phyloP scores from a whole-genome alignment of 2,113 vertebrate species.

The Cyanoramphus novaezelandiae region DNA sequence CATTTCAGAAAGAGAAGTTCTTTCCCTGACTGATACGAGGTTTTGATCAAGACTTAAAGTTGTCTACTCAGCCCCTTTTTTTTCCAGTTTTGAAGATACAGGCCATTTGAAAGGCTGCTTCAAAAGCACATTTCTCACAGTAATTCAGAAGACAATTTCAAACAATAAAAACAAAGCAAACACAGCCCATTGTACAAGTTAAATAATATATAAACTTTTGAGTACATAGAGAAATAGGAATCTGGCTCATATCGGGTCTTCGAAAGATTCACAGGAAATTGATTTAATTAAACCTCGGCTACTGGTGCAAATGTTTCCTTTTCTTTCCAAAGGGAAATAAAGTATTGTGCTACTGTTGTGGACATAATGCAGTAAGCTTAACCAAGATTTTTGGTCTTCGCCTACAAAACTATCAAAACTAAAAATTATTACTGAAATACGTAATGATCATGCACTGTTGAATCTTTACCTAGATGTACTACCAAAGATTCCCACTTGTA shows the following conservation, averaged over 20 bases:
- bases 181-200: conserved; percentile 27
- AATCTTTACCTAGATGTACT: not conserved
- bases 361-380: conserved; percentile 14
- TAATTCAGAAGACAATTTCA: conserved; percentile 40
- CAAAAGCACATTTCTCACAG: conserved; percentile 9
- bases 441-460: not conserved
- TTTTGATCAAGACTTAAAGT: not conserved
- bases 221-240: conserved; percentile 50
- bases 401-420: not conserved
- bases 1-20: not conserved
- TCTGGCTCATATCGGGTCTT: conserved; percentile 9
- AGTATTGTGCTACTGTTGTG: conserved; percentile 6
- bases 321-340: conserved; percentile 35
- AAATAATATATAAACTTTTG: conserved; percentile 65
- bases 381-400: not conserved
- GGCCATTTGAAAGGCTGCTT: conserved; percentile 1
- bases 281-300: conserved; percentile 50
- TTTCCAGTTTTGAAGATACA: not conserved
- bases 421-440: not conserved
- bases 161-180: conserved; percentile 50
- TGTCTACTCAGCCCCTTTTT: not conserved
- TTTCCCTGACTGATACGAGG: not conserved
- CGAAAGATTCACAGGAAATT: conserved; percentile 10
- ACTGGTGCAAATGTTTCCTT: conserved; percentile 33
- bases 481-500: not conserved